Percentiles rank a stretch among this genome's conserved stretches.
Conservation (phyloP, 2,797 vertebrate species). For the Eulemur coronatus region DNA sequence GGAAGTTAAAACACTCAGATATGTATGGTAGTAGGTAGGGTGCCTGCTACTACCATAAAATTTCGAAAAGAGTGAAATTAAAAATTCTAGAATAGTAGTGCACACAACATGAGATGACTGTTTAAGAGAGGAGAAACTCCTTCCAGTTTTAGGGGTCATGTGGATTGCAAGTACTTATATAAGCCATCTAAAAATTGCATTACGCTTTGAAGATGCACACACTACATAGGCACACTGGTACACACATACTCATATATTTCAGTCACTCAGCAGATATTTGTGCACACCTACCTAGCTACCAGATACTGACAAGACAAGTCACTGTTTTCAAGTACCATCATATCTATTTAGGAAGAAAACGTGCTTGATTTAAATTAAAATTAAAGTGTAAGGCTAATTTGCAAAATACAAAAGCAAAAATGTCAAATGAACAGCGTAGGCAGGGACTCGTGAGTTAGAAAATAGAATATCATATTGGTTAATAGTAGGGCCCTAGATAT, state of each 20-base stretch:
- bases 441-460: not conserved
- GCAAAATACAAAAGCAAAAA: not conserved
- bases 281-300: not conserved
- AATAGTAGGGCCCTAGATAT: not conserved
- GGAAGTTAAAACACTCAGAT: not conserved
- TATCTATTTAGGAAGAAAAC: not conserved
- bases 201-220: not conserved
- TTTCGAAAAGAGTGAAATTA: not conserved
- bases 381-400: not conserved
- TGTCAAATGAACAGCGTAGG: not conserved
- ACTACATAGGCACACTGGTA: not conserved
- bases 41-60: not conserved
- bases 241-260: not conserved
- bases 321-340: not conserved
- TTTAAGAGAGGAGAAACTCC: not conserved
- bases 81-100: not conserved
- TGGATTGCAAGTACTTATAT: not conserved
- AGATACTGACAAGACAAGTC: not conserved
- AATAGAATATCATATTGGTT: not conserved
- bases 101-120: not conserved
- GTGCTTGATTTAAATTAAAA: not conserved
- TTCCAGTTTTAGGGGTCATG: not conserved
- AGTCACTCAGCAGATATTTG: not conserved
- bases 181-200: not conserved
- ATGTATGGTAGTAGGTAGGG: not conserved